phyloP scores from a whole-genome alignment of 2,797 vertebrate species.

The Harpagifer antarcticus region DNA sequence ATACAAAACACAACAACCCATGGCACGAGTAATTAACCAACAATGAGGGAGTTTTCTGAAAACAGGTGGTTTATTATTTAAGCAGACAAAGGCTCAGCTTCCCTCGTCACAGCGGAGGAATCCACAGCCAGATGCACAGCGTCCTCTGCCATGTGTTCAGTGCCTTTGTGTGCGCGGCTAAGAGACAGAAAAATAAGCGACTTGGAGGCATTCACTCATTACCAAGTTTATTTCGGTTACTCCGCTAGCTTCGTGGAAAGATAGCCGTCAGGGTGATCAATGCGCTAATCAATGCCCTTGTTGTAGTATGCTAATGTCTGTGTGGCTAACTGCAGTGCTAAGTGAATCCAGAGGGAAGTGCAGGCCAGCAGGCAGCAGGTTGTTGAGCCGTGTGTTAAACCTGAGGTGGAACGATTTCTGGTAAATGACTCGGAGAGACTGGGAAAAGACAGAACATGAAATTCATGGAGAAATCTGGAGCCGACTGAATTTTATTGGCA shows the following conservation, averaged over 20 bases:
- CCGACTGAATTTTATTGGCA: not conserved
- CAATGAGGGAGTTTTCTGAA: slow-evolving; percentile 18
- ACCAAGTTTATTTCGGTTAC: slow-evolving; percentile 7
- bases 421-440: not conserved
- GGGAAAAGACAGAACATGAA: slow-evolving; percentile 10
- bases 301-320: slow-evolving; percentile 1
- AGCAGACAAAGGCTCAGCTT: slow-evolving; percentile 40
- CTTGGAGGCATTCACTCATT: slow-evolving; percentile 33
- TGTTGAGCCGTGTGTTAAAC: slow-evolving; percentile 6
- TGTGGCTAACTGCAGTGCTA: slow-evolving; percentile 17
- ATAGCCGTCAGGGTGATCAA: slow-evolving; percentile 41
- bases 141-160: slow-evolving; percentile 15
- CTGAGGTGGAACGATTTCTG: slow-evolving; percentile 5
- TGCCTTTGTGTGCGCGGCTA: slow-evolving; percentile 19
- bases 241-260: slow-evolving; percentile 1
- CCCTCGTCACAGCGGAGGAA: slow-evolving; percentile 31
- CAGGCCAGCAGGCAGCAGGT: not conserved
- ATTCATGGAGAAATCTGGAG: slow-evolving; percentile 12
- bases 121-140: slow-evolving; percentile 37
- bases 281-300: slow-evolving; percentile 43
- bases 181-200: slow-evolving; percentile 6
- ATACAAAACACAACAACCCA: slow-evolving; percentile 21
- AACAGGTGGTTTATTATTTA: slow-evolving; percentile 71
- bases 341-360: slow-evolving; percentile 26
- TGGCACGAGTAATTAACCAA: slow-evolving; percentile 48